These are phyloP conservation scores for Aphrocallistes beatrix DNA, from an alignment of 37 sponge, comb jelly and placozoan species.

Conservation along the genomic window DNA sequence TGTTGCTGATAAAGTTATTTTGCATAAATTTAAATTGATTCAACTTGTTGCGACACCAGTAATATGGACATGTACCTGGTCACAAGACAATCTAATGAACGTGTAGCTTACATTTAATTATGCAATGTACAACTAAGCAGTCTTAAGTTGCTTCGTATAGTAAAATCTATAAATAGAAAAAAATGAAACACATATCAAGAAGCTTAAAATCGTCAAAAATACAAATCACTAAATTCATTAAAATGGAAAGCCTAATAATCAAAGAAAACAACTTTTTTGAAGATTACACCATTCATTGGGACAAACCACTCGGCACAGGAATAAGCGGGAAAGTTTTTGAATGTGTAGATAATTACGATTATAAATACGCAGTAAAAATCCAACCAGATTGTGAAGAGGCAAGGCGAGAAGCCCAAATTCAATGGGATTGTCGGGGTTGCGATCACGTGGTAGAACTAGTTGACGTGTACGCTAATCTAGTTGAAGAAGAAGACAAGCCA, in stretches of 20 bases:
- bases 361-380: slow-evolving; percentile 66
- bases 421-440: slow-evolving; percentile 26
- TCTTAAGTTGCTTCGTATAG: too few species aligned
- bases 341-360: slow-evolving; percentile 43
- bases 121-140: too few species aligned
- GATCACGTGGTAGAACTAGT: not conserved
- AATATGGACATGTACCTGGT: too few species aligned
- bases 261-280: slow-evolving; percentile 39
- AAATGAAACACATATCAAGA: too few species aligned
- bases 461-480: not conserved
- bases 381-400: slow-evolving; percentile 56
- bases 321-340: slow-evolving; percentile 80
- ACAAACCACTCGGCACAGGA: slow-evolving; percentile 68
- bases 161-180: too few species aligned
- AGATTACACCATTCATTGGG: slow-evolving; percentile 81
- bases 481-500: not conserved
- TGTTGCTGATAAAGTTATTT: too few species aligned
- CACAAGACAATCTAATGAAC: too few species aligned
- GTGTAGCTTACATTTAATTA: too few species aligned
- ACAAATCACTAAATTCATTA: too few species aligned
- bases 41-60: too few species aligned
- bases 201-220: too few species aligned
- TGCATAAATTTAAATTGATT: too few species aligned
- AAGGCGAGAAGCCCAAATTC: slow-evolving; percentile 44
- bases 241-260: slow-evolving; percentile 29